A percentile compares a stretch with the other conserved stretches of the same genome.
phyloP scores from a whole-genome alignment of 2,888 invertebrate species.

The Aethes cnicana region DNA sequence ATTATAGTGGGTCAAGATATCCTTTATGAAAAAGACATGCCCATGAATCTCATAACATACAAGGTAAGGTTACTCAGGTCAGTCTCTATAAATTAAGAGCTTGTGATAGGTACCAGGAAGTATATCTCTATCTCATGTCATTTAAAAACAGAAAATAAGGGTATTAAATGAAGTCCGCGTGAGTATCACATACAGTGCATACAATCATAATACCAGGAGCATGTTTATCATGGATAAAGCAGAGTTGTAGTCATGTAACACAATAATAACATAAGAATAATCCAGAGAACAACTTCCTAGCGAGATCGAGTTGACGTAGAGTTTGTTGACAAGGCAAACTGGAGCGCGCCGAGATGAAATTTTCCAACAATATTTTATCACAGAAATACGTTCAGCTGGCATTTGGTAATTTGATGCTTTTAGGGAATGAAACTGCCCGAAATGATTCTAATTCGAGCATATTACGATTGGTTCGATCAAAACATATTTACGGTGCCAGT shows the following conservation, averaged over 20 bases:
- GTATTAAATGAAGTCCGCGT: too few relatives aligned
- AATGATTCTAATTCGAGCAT: constrained; percentile 14
- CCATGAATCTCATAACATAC: too few relatives aligned
- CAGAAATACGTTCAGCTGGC: constrained; percentile 34
- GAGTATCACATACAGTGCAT: background rate
- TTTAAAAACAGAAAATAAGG: too few relatives aligned
- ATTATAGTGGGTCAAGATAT: too few relatives aligned
- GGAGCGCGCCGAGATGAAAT: constrained; percentile 40
- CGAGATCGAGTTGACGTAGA: constrained; percentile 23
- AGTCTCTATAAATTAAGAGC: too few relatives aligned
- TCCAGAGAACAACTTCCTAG: constrained; percentile 11
- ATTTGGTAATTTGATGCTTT: constrained; percentile 30
- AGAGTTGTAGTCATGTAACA: constrained; percentile 3
- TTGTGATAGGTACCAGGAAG: too few relatives aligned
- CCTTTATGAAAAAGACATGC: too few relatives aligned
- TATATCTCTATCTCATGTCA: too few relatives aligned
- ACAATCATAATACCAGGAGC: background rate
- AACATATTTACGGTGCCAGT: constrained; percentile 19
- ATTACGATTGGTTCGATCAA: constrained; percentile 32
- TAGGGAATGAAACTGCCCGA: constrained; percentile 33
- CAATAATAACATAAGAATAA: constrained; percentile 21
- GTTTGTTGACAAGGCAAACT: constrained; percentile 39
- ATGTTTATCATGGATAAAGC: constrained; percentile 1
- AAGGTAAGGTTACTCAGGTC: too few relatives aligned
- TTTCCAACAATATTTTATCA: constrained; percentile 41